Percentiles rank a stretch among this genome's conserved stretches.
Evolutionary conservation across 2,113 vertebrate genomes (phyloP).

Genomic region (Pycnonotus jocosus): DNA sequence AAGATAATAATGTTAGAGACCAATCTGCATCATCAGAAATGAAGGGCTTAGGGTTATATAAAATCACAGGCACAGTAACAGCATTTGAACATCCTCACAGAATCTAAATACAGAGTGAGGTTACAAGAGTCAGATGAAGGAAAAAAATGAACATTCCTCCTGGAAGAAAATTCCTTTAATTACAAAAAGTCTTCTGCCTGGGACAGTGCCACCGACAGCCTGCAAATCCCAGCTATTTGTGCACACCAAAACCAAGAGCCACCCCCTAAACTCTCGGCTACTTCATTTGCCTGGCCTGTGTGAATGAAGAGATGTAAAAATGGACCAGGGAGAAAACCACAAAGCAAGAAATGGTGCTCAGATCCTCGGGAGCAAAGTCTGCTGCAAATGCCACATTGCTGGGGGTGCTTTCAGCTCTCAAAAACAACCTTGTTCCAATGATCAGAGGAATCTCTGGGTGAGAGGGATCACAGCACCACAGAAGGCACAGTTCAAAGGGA

Average conservation of each 20-base stretch:
- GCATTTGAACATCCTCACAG: slow-evolving; percentile 11
- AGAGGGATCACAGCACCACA: slow-evolving; percentile 44
- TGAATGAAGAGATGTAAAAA: not conserved
- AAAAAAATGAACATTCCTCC: slow-evolving; percentile 38
- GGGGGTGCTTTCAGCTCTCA: not conserved
- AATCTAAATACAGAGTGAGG: slow-evolving; percentile 35
- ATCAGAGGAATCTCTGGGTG: slow-evolving; percentile 62
- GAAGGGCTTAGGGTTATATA: slow-evolving; percentile 44
- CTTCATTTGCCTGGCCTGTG: not conserved
- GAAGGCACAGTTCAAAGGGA: slow-evolving; percentile 58
- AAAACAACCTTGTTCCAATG: slow-evolving; percentile 45
- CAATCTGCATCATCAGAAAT: slow-evolving; percentile 34
- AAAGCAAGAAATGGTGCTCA: not conserved
- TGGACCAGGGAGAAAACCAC: not conserved
- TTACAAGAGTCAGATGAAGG: slow-evolving; percentile 20
- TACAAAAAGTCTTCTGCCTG: slow-evolving; percentile 28
- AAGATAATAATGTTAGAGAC: slow-evolving; percentile 46
- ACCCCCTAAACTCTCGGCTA: not conserved
- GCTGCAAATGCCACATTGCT: not conserved
- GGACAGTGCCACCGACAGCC: not conserved
- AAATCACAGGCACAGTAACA: slow-evolving; percentile 18
- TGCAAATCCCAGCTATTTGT: slow-evolving; percentile 24
- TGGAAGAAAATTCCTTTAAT: slow-evolving; percentile 57
- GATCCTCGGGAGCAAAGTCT: slow-evolving; percentile 25
- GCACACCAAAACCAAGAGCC: not conserved